Conservation (phyloP, 2,888 invertebrate species). For the Polyommatus iphigenia region DNA sequence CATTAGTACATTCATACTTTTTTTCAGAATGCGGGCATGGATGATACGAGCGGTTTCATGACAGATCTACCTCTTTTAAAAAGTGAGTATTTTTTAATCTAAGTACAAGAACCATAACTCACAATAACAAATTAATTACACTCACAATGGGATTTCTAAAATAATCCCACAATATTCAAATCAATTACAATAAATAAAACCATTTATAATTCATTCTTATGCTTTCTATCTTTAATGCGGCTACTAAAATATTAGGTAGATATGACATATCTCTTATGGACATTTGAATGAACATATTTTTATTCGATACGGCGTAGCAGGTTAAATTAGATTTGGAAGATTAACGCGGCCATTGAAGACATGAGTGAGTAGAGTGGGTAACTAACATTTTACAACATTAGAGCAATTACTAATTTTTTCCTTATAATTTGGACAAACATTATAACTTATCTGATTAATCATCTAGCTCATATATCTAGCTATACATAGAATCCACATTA, state of each 20-base stretch:
- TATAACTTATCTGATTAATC: too few relatives aligned
- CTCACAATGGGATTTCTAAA: background rate
- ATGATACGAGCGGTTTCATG: slow-evolving; percentile 93
- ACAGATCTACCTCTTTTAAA: slow-evolving; percentile 93
- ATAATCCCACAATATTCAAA: background rate
- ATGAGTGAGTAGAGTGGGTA: too few relatives aligned
- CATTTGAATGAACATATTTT: slow-evolving; percentile 17
- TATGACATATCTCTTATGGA: slow-evolving; percentile 16
- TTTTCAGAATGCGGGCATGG: slow-evolving; percentile 87
- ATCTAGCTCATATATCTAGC: too few relatives aligned
- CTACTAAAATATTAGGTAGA: background rate
- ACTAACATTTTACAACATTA: too few relatives aligned
- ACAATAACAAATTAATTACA: background rate
- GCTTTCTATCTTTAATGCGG: background rate
- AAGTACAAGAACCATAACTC: background rate
- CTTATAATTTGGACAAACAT: too few relatives aligned
- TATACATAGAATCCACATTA: too few relatives aligned
- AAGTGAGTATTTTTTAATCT: slow-evolving; percentile 83
- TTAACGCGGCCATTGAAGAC: background rate
- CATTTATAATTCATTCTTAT: background rate
- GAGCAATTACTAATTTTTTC: too few relatives aligned
- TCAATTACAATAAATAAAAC: slow-evolving; percentile 8
- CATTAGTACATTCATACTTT: background rate
- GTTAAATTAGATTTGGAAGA: slow-evolving; percentile 19
- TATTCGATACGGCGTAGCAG: background rate